These are phyloP conservation scores for Hydropsyche tenuis DNA, from an alignment of 1,140 invertebrate genomes.

Conservation along the genomic window DNA sequence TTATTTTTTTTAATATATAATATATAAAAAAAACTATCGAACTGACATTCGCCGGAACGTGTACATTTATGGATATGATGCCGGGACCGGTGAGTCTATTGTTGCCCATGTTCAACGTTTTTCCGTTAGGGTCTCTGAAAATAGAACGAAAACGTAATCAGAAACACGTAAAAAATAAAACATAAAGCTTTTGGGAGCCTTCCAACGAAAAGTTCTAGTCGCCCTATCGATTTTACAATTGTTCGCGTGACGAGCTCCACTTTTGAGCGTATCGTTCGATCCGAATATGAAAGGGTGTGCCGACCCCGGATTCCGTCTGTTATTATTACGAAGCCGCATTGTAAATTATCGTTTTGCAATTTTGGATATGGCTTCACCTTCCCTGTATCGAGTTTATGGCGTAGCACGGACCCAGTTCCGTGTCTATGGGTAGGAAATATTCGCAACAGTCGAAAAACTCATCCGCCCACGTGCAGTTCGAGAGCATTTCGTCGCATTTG, in stretches of 20 bases:
- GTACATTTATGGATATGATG: constrained; percentile 63
- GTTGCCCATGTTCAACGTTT: constrained; percentile 60
- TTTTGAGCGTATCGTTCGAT: too few species aligned
- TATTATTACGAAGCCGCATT: neutral
- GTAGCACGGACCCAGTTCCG: constrained; percentile 71
- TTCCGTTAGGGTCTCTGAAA: constrained; percentile 54
- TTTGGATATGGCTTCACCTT: constrained; percentile 48
- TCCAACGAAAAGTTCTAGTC: too few species aligned
- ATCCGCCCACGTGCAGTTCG: constrained; percentile 68
- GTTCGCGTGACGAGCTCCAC: too few species aligned
- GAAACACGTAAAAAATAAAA: neutral
- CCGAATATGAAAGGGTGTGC: too few species aligned
- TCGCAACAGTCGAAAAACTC: constrained; percentile 69
- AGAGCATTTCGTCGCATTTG: constrained; percentile 64
- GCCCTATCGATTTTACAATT: too few species aligned
- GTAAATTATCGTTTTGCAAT: neutral
- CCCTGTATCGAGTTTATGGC: constrained; percentile 69
- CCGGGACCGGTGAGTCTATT: constrained; percentile 67
- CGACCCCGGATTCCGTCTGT: neutral
- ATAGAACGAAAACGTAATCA: neutral
- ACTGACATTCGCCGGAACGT: constrained; percentile 63
- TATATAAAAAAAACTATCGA: constrained; percentile 25
- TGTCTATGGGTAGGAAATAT: constrained; percentile 69
- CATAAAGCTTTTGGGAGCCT: neutral
- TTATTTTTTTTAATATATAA: too few species aligned